Conservation (phyloP, 2,113 vertebrate genomes). For the Cephalopholis sonnerati region DNA sequence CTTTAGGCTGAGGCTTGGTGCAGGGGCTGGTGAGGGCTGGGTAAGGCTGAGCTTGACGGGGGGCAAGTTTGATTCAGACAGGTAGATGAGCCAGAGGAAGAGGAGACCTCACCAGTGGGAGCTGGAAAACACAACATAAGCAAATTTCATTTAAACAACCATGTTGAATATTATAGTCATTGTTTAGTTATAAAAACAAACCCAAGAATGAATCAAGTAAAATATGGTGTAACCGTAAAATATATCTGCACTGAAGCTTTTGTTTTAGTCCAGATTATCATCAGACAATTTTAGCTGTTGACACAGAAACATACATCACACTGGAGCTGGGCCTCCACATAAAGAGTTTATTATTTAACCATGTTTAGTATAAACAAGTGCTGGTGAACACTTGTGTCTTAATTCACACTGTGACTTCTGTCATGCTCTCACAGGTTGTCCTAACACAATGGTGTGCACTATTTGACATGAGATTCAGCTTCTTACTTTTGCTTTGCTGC, state of each 20-base stretch:
- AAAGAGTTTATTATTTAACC: conserved; percentile 28
- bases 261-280: background rate
- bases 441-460: no score
- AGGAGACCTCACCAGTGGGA: conserved; percentile 71
- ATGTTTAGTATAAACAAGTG: conserved; percentile 54
- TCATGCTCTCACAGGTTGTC: conserved; percentile 7
- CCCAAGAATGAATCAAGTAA: background rate
- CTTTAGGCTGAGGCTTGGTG: conserved; percentile 2
- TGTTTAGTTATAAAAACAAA: background rate
- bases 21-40: conserved; percentile 20
- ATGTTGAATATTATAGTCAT: background rate
- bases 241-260: background rate
- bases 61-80: conserved; percentile 38
- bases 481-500: background rate
- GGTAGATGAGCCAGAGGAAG: conserved; percentile 57
- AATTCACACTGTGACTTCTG: background rate
- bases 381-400: background rate
- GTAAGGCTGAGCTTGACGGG: background rate
- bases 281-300: conserved; percentile 19
- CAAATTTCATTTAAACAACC: conserved; percentile 8
- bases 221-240: background rate
- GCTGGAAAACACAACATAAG: conserved; percentile 56
- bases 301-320: conserved; percentile 39
- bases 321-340: background rate
- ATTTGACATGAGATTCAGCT: no score